phyloP scores from a whole-genome alignment of 64 coral and sea anemone genomes.

The Porites australiensis region DNA sequence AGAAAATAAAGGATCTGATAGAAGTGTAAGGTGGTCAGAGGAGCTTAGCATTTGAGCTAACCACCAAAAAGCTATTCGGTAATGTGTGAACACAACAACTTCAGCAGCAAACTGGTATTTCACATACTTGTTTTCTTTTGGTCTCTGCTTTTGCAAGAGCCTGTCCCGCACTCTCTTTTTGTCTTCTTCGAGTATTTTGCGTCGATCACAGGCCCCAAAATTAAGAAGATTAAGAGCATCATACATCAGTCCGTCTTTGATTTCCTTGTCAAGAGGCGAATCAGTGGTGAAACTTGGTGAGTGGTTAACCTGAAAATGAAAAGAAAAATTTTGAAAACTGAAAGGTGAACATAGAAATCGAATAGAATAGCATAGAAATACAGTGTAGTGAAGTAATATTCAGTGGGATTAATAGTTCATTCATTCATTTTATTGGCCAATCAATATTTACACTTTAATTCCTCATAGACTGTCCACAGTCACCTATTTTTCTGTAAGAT shows the following conservation, averaged over 20 bases:
- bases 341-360: background rate
- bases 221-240: constrained; percentile 89
- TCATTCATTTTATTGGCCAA: too few relatives aligned
- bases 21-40: too few relatives aligned
- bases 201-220: constrained; percentile 91
- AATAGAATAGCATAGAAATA: too few relatives aligned
- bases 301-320: constrained; percentile 83
- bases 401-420: too few relatives aligned
- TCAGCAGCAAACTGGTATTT: background rate
- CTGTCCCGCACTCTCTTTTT: constrained; percentile 91
- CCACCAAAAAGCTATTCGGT: too few relatives aligned
- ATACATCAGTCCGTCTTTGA: constrained; percentile 95
- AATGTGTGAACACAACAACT: too few relatives aligned
- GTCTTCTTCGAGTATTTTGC: constrained; percentile 96
- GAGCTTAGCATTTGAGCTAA: too few relatives aligned
- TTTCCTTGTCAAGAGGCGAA: constrained; percentile 94
- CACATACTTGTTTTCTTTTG: constrained; percentile 88
- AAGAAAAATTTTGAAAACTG: background rate
- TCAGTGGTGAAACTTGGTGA: constrained; percentile 99
- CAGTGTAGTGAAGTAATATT: too few relatives aligned
- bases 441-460: too few relatives aligned
- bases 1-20: too few relatives aligned
- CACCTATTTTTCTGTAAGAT: too few relatives aligned
- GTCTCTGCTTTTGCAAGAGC: constrained; percentile 90
- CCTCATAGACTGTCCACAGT: too few relatives aligned